These are phyloP conservation scores for Tyrophagus putrescentiae DNA, from an alignment of 1,140 invertebrate species.

Conservation along the genomic window DNA sequence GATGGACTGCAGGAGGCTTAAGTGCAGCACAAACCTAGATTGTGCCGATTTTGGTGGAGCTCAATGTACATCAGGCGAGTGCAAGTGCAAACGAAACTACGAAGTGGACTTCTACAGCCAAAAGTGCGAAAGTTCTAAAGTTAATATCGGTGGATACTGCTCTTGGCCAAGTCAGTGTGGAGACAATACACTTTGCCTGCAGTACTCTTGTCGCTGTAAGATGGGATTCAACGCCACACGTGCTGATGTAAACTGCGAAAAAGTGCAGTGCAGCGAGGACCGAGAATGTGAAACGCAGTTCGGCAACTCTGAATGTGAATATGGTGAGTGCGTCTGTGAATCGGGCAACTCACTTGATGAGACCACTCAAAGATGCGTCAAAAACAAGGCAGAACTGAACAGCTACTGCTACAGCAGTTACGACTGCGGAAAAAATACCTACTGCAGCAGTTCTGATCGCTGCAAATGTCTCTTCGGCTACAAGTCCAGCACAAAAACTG, in stretches of 20 bases:
- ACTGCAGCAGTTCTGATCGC: no score
- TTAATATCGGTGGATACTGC: neutral
- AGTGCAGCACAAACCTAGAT: neutral
- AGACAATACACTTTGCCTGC: neutral
- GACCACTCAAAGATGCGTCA: neutral
- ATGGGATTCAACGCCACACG: neutral
- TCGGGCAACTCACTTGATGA: neutral
- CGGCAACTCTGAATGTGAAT: neutral
- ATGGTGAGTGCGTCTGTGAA: neutral
- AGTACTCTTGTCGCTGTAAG: neutral
- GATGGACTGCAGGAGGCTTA: neutral
- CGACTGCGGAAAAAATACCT: no score
- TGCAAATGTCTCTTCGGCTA: no score
- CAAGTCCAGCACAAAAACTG: no score
- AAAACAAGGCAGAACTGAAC: no score
- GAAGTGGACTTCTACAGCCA: no score
- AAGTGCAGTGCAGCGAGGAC: neutral
- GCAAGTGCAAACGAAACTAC: neutral
- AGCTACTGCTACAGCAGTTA: no score
- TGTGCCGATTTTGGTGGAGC: neutral
- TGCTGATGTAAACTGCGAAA: neutral
- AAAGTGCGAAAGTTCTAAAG: no score
- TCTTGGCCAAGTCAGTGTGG: neutral
- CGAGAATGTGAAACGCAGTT: neutral
- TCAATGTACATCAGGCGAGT: neutral